Evolutionary conservation across 1,140 invertebrate genomes (phyloP).

Genomic region (Brevipalpus yothersi): DNA sequence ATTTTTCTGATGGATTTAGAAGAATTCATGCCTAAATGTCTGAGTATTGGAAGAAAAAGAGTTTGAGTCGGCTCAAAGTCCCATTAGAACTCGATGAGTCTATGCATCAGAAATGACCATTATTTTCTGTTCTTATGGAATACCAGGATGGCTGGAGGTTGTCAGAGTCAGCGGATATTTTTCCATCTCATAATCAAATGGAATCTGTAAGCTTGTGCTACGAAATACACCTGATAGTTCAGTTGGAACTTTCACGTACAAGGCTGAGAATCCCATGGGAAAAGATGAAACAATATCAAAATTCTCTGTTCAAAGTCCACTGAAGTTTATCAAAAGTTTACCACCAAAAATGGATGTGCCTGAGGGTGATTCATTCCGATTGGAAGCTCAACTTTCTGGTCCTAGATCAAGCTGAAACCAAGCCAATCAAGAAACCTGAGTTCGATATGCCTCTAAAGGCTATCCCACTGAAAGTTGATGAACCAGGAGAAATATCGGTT

Average conservation of each 20-base stretch:
- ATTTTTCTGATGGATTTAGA: too few species aligned
- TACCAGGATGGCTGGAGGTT: constrained; percentile 17
- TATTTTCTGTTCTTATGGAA: too few species aligned
- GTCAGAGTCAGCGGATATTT: constrained; percentile 15
- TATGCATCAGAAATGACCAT: too few species aligned
- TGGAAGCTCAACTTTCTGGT: constrained; percentile 53
- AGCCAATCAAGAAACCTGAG: background rate
- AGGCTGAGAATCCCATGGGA: constrained; percentile 73
- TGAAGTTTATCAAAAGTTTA: background rate
- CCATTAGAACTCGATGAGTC: too few species aligned
- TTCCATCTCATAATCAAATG: too few species aligned
- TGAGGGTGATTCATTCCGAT: constrained; percentile 49
- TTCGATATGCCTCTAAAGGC: constrained; percentile 32
- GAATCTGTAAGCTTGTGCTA: too few species aligned
- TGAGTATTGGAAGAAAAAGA: too few species aligned
- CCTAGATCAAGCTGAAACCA: constrained; percentile 36
- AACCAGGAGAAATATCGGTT: constrained; percentile 45
- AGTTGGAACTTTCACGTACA: constrained; percentile 27
- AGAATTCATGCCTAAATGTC: too few species aligned
- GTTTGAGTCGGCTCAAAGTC: too few species aligned
- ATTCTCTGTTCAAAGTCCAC: constrained; percentile 27
- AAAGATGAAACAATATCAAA: constrained; percentile 30
- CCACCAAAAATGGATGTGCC: constrained; percentile 25
- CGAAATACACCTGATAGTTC: too few species aligned
- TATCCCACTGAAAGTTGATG: constrained; percentile 43